phyloP scores from a whole-genome alignment of 2,797 vertebrate species.

The Numenius phaeopus region DNA sequence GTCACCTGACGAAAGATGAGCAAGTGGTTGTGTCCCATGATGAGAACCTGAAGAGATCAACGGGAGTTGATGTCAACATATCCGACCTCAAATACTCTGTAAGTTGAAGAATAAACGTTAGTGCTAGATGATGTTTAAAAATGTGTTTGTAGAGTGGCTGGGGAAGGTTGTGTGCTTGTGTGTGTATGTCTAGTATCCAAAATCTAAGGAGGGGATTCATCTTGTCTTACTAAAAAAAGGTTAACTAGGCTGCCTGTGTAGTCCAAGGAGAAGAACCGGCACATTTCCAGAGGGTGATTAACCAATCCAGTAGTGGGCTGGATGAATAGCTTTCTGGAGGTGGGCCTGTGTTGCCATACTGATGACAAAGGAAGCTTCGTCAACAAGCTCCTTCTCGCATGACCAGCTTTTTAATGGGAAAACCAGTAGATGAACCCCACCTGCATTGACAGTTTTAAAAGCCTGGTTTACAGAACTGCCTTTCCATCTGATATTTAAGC shows the following conservation, averaged over 20 bases:
- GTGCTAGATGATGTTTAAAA: not conserved
- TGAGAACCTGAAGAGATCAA: constrained; percentile 88
- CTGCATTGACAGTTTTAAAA: not conserved
- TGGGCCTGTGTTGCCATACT: not conserved
- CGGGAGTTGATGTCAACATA: constrained; percentile 88
- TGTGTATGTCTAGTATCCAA: not conserved
- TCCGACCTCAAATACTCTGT: constrained; percentile 89
- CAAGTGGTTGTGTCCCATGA: constrained; percentile 97
- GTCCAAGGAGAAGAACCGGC: not conserved
- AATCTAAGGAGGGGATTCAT: not conserved
- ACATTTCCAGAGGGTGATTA: not conserved
- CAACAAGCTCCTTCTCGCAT: not conserved
- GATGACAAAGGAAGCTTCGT: not conserved
- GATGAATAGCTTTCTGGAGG: not conserved
- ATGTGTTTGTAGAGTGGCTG: not conserved
- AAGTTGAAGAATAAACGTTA: constrained; percentile 70
- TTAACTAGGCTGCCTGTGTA: not conserved
- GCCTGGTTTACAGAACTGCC: not conserved
- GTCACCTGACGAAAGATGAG: constrained; percentile 95
- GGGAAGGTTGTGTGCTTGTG: not conserved
- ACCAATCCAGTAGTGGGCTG: not conserved
- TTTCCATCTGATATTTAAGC: not conserved
- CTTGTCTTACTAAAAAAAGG: not conserved
- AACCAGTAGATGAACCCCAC: not conserved
- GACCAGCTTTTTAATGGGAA: not conserved